These are phyloP conservation scores for Zosterops japonicus DNA, from an alignment of 2,113 vertebrate species.

Conservation along the genomic window DNA sequence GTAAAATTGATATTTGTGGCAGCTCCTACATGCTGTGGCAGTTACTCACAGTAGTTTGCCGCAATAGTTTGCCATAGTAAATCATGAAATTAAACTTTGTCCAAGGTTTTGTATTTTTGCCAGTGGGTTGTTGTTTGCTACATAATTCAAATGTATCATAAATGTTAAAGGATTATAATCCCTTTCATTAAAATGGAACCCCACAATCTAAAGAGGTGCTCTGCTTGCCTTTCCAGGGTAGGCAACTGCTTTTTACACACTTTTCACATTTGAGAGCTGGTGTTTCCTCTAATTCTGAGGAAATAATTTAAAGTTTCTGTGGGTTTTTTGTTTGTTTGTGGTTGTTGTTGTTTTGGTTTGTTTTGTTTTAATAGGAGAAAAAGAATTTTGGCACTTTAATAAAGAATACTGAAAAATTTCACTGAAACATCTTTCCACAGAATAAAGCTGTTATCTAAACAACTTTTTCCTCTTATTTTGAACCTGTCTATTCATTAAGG, in stretches of 20 bases:
- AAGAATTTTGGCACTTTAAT: not conserved
- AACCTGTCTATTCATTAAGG: not conserved
- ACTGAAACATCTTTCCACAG: not conserved
- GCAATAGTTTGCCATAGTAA: not conserved
- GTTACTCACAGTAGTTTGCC: not conserved
- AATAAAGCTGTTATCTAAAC: not conserved
- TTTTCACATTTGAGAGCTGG: not conserved
- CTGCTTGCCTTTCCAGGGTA: not conserved
- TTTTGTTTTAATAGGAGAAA: not conserved
- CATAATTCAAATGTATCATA: not conserved
- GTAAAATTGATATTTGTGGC: slow-evolving; percentile 1
- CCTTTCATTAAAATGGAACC: not conserved
- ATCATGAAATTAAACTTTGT: not conserved
- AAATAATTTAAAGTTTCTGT: not conserved
- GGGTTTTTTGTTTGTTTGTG: rapidly evolving
- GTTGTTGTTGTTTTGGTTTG: too few relatives aligned
- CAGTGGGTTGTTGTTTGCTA: not conserved
- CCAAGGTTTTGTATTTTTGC: not conserved
- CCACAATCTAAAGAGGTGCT: not conserved
- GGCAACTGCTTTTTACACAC: not conserved
- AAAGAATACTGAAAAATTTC: not conserved
- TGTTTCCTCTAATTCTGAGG: not conserved
- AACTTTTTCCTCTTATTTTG: not conserved
- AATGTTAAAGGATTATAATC: not conserved
- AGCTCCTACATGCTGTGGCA: not conserved